phyloP scores from a whole-genome alignment of 2,113 vertebrate species.

The Podilymbus podiceps region DNA sequence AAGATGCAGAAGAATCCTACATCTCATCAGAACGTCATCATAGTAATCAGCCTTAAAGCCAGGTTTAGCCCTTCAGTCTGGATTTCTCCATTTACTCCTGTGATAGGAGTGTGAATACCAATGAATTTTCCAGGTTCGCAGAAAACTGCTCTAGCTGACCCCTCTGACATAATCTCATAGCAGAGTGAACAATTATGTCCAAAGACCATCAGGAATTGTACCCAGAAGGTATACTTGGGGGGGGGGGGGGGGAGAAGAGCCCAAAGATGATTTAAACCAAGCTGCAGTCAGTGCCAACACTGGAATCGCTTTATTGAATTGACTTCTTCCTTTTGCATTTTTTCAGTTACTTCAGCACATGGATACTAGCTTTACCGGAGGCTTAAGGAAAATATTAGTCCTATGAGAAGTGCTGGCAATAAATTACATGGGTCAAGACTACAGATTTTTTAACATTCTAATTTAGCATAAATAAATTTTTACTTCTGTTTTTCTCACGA shows the following conservation, averaged over 20 bases:
- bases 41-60: not conserved
- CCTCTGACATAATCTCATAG: not conserved
- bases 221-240: not conserved
- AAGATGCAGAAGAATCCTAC: not conserved
- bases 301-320: not conserved
- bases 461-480: not conserved
- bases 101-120: not conserved
- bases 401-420: not conserved
- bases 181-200: not conserved
- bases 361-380: not conserved
- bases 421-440: not conserved
- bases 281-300: not conserved
- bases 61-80: not conserved
- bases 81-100: not conserved
- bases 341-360: not conserved
- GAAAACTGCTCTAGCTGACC: not conserved
- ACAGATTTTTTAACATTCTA: not conserved
- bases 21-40: accelerated
- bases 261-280: not conserved
- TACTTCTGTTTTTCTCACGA: not conserved
- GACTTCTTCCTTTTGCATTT: not conserved
- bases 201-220: not conserved
- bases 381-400: not conserved
- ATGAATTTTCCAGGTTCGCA: not conserved
- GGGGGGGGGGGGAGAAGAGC: no score